These are phyloP conservation scores for Hippoglossus stenolepis DNA, from an alignment of 2,113 vertebrate species.

Conservation along the genomic window DNA sequence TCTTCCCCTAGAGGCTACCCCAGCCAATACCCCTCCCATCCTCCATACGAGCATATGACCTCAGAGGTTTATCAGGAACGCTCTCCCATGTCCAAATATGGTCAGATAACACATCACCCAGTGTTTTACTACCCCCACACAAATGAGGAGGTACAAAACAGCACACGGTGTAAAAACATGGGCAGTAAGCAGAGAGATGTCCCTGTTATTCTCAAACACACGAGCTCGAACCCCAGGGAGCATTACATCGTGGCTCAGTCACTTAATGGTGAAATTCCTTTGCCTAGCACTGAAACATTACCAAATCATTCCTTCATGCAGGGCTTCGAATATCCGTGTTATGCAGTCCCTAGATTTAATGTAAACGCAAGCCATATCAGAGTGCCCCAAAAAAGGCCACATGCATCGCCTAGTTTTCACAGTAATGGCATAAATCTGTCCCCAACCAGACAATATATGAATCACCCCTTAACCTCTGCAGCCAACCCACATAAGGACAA, in stretches of 20 bases:
- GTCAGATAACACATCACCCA: conserved; percentile 75
- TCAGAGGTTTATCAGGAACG: conserved; percentile 79
- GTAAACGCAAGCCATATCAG: conserved; percentile 60
- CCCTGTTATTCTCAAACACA: conserved; percentile 66
- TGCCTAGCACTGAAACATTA: conserved; percentile 38
- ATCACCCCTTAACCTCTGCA: conserved; percentile 27
- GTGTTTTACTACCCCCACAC: conserved; percentile 80
- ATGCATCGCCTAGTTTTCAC: conserved; percentile 35
- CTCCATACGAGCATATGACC: conserved; percentile 77
- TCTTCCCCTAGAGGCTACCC: conserved; percentile 62
- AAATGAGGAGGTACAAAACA: conserved; percentile 77
- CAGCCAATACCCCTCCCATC: conserved; percentile 62
- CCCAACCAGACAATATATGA: conserved; percentile 25
- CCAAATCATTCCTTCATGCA: conserved; percentile 65
- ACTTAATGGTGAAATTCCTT: conserved; percentile 65
- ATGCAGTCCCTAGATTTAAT: conserved; percentile 69
- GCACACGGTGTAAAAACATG: conserved; percentile 58
- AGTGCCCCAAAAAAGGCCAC: conserved; percentile 49
- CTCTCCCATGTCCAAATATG: conserved; percentile 74
- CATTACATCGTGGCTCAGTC: conserved; percentile 56
- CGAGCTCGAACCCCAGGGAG: conserved; percentile 68
- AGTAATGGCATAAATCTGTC: conserved; percentile 25
- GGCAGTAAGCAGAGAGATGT: conserved; percentile 56
- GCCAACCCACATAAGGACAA: conserved; percentile 33
- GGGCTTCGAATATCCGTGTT: conserved; percentile 64